Base-by-base conservation (phyloP, 2,797 vertebrate genomes). In the Sebastiscus tertius region DNA sequence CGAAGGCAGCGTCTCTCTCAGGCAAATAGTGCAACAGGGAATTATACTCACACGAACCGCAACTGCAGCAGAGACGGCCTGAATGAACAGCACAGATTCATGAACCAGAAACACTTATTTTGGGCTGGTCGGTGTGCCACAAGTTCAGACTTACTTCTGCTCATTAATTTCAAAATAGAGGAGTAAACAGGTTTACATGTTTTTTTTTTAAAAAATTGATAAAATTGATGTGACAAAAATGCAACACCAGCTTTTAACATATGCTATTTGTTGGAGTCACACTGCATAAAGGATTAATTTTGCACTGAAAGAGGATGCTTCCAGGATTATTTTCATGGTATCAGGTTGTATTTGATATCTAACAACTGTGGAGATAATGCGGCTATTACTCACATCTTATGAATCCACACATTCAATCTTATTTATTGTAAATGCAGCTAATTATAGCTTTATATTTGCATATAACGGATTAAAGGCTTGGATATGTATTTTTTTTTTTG, bases 1-100 rank as follows among this genome's bases (percentile, higher is more conserved):
- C 84, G 78, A 80, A 82, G 80, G 66, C 75, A 81, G 83, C 16
- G 42, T 86, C 67, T 88, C 77, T 75, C 54, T 77, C 82, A 77
- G 66, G 84, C 75, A 76, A 46, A 42, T 24, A 64, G 69, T 54
- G 64, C 82, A 87, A 82, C 63, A 39, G 82, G 72, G 85, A 90
- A 79, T 87, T 77, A 54, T 63, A 26, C 68, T 80, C 63, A 62
- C 65, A 77, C 42, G 6, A 63, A 64, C 79, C 27, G 8, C 77
- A 67, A 52, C 74, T 54, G 80, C 72, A 81, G 83, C 81, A 60
- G 63, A 75, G 74, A 27, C 1, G 18, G 42, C 34, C 69, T 60
- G 69, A 75, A 61, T 73, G 73, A 81, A 59, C 70, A 83, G 55
- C 33, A 65, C 54, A 55, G 6, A 80, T 72, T 79, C 77, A 82